Evolutionary conservation across 2,888 invertebrate species (phyloP).

Genomic region (Celastrina argiolus): DNA sequence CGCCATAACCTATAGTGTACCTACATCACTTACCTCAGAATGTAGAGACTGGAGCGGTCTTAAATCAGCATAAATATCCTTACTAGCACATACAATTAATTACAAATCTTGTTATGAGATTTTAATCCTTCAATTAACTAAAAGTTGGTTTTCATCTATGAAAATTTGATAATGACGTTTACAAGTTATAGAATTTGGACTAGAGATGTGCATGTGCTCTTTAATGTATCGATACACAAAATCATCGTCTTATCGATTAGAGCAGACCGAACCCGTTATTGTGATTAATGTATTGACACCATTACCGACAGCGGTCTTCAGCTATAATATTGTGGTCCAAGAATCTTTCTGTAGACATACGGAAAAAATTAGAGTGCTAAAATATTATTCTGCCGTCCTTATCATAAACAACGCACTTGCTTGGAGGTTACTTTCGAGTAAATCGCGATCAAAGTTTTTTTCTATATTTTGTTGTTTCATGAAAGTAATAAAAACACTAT

Average conservation of each 20-base stretch:
- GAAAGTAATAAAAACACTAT: no score
- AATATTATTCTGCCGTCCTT: no score
- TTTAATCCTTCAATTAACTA: neutral
- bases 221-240: neutral
- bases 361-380: no score
- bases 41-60: neutral
- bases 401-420: no score
- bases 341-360: no score
- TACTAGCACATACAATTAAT: conserved; percentile 1
- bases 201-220: neutral
- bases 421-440: no score
- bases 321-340: no score
- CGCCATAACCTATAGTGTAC: conserved; percentile 18
- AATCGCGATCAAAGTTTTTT: no score
- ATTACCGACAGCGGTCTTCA: no score
- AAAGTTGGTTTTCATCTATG: neutral
- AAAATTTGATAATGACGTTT: conserved; percentile 11
- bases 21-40: neutral
- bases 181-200: neutral
- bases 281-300: no score
- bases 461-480: no score
- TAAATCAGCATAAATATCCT: neutral
- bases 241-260: neutral
- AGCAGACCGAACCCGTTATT: neutral
- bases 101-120: neutral